Base-by-base conservation (phyloP, 2,888 invertebrate species). In the Troides oblongomaculatus region DNA sequence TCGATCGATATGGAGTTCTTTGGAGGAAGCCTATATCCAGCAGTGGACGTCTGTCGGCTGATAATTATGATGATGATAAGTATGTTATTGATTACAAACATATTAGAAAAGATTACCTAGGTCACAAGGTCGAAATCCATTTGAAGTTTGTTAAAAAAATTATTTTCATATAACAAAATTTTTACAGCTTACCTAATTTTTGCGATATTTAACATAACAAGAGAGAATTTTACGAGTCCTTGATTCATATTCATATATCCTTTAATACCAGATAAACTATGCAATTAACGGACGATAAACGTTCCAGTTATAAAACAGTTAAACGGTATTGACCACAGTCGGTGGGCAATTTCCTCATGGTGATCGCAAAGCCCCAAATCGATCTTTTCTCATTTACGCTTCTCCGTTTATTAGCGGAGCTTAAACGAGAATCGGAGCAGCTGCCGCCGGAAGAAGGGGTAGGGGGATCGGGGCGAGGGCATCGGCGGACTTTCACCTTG, bases 401-500 rank as follows among this genome's bases (percentile, higher is more conserved):
- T 43, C 69, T 62, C 65, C 36, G 57, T 62, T 65, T 30, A 53
- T 62, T 50, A 73, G 69, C 72, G 72, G 72, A 71, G 64, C 74
- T 70, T 67, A 57, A 71, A 69, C 68, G 71, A 71, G 72, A 74
- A 74, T 59, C 68, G 69, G 73, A 72, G 70, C 72, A 69, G 57
- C 70, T 67, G 50, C 57, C 62, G 39, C 70, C 46, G 46, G 46
- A 14, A 43, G 43, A 12, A 8, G 8, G 43, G 8, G 43, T 1
- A 8, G 7, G 43, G 43, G 12, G 43, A 12, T 43, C 8, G 43
- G 2, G 43, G 10, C 12, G 46, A 65, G 68, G 72, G 43, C 23
- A 57, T 74, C 71, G 80, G 75, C 77, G 74, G 76, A 81, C 88
- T 88, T 88, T 89, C 88, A 79, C 88, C 81, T 75, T 82, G 84